Conservation (phyloP, 2,888 invertebrate genomes). For the Epinotia ramella region DNA sequence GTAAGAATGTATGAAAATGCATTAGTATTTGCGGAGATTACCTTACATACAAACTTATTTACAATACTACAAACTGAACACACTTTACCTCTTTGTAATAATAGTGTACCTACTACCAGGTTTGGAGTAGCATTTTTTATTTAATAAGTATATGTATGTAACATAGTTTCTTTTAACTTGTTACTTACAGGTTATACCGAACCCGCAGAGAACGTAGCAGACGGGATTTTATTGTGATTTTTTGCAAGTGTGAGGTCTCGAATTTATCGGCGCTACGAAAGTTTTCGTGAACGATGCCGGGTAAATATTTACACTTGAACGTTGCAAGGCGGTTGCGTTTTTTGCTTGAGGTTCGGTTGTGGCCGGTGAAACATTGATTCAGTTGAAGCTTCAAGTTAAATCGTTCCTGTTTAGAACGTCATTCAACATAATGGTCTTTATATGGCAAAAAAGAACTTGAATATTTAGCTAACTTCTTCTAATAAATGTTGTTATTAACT, state of each 20-base stretch:
- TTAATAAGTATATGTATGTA: no score
- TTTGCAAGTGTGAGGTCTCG: conserved; percentile 68
- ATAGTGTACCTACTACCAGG: no score
- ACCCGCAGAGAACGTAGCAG: conserved; percentile 48
- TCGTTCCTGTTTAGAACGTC: conserved; percentile 28
- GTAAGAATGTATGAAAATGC: no score
- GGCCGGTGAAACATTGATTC: conserved; percentile 68
- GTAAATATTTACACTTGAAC: conserved; percentile 79
- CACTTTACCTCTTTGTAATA: no score
- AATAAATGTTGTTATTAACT: not conserved
- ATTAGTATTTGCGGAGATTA: no score
- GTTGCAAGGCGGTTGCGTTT: conserved; percentile 67
- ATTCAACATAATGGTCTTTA: conserved; percentile 10
- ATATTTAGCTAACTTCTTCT: not conserved
- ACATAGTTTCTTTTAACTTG: no score
- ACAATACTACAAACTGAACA: no score
- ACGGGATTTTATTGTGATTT: conserved; percentile 60
- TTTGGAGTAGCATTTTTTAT: no score
- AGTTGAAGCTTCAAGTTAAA: conserved; percentile 61
- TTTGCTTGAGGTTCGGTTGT: conserved; percentile 70
- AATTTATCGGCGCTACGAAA: conserved; percentile 72
- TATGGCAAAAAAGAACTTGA: not conserved
- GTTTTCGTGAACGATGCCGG: conserved; percentile 71
- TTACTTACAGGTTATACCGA: conserved; percentile 38
- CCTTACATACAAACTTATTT: no score